phyloP scores from a whole-genome alignment of 2,888 invertebrate species.

The Drosophila gaucha region DNA sequence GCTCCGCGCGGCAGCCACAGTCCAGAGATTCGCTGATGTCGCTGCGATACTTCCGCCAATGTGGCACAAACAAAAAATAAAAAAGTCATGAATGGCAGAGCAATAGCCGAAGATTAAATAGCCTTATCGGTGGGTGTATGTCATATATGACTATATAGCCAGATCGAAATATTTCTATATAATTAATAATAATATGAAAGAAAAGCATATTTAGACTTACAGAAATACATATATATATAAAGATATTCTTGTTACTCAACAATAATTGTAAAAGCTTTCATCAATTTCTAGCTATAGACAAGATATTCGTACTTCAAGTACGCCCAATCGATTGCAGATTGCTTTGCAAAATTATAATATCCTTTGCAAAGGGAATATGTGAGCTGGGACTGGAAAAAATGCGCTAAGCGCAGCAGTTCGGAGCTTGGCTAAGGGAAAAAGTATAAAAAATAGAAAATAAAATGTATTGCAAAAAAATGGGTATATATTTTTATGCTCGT shows the following conservation, averaged over 20 bases:
- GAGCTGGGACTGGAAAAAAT: conserved; percentile 15
- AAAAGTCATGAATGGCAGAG: not conserved
- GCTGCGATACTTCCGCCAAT: conserved; percentile 76
- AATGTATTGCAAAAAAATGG: conserved; percentile 68
- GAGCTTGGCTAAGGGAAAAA: conserved; percentile 11
- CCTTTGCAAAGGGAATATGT: conserved; percentile 15
- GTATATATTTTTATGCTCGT: conserved; percentile 49
- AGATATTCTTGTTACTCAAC: too few species aligned
- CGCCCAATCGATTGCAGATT: not conserved
- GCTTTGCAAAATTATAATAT: not conserved
- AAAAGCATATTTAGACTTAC: too few species aligned
- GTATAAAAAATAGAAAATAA: conserved; percentile 33
- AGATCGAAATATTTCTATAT: not conserved
- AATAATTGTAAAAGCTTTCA: not conserved
- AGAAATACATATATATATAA: not conserved
- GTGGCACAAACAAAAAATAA: conserved; percentile 56
- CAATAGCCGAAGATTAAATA: not conserved
- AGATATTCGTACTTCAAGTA: not conserved
- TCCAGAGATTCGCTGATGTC: conserved; percentile 66
- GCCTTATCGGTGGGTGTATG: not conserved
- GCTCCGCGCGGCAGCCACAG: conserved; percentile 47
- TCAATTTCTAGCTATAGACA: not conserved
- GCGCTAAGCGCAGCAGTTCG: conserved; percentile 32
- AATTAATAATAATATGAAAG: too few species aligned
- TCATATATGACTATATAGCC: not conserved